These are phyloP conservation scores for Lasiurus borealis DNA, from an alignment of 2,113 vertebrate species.

Conservation along the genomic window DNA sequence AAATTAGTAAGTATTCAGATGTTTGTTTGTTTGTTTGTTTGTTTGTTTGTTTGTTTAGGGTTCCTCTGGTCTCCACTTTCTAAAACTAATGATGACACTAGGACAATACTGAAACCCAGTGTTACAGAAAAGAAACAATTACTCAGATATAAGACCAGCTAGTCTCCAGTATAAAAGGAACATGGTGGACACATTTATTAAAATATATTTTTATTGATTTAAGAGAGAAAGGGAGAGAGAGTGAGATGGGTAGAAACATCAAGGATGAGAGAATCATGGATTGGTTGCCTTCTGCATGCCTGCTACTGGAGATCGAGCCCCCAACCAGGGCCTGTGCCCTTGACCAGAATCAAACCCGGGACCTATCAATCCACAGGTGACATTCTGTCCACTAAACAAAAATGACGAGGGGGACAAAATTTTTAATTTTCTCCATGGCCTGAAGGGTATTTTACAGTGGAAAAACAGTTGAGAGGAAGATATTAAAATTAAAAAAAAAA, in stretches of 20 bases:
- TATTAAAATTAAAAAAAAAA: neutral
- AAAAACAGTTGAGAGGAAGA: neutral
- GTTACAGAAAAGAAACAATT: neutral
- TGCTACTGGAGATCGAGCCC: too few relatives aligned
- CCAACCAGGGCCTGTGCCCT: too few relatives aligned
- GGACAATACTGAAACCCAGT: neutral
- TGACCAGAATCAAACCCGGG: too few relatives aligned
- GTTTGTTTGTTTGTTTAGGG: too few relatives aligned
- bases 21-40: neutral
- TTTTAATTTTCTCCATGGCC: neutral
- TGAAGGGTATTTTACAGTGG: neutral
- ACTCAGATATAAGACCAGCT: neutral
- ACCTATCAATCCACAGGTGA: too few relatives aligned
- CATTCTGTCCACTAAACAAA: too few relatives aligned
- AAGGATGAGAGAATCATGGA: too few relatives aligned
- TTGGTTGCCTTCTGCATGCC: too few relatives aligned
- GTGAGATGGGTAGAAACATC: too few relatives aligned
- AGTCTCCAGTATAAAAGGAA: neutral
- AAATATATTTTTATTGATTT: too few relatives aligned
- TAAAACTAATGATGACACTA: neutral
- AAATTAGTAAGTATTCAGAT: neutral
- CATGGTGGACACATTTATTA: too few relatives aligned
- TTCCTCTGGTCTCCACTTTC: neutral
- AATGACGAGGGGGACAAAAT: neutral
- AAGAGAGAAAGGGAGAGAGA: too few relatives aligned